Evolutionary conservation across 2,113 vertebrate species (phyloP).

Genomic region (Edolisoma coerulescens): DNA sequence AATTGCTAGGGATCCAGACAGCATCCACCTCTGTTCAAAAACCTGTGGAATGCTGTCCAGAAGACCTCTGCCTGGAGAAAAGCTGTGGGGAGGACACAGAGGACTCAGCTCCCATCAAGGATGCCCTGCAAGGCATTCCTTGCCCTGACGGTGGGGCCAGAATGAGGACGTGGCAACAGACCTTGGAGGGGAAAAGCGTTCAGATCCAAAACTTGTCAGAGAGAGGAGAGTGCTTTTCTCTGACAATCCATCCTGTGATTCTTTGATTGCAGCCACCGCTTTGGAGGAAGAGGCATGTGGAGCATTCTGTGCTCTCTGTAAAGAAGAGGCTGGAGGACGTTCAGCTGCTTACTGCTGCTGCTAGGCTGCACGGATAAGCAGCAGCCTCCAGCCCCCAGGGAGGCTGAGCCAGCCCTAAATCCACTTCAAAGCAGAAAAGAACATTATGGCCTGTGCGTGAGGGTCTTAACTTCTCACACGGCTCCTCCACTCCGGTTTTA

Average conservation of each 20-base stretch:
- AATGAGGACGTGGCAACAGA: not conserved
- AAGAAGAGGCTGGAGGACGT: not conserved
- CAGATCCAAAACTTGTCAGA: not conserved
- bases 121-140: not conserved
- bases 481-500: constrained; percentile 1
- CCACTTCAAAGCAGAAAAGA: constrained; percentile 48
- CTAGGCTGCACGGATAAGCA: constrained; percentile 33
- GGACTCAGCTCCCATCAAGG: not conserved
- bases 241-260: not conserved
- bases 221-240: not conserved
- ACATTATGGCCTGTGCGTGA: constrained; percentile 53
- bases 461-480: constrained; percentile 58
- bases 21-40: not conserved
- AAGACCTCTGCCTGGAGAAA: not conserved
- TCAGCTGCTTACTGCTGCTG: constrained; percentile 20
- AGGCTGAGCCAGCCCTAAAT: constrained; percentile 37
- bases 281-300: not conserved
- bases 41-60: not conserved
- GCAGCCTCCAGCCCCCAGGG: constrained; percentile 14
- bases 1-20: not conserved
- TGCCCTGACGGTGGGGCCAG: not conserved
- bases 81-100: not conserved
- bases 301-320: not conserved
- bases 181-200: rapidly evolving
- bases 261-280: not conserved